These are phyloP conservation scores for Xerus inauris DNA, from an alignment of 2,113 vertebrate species.

Conservation along the genomic window DNA sequence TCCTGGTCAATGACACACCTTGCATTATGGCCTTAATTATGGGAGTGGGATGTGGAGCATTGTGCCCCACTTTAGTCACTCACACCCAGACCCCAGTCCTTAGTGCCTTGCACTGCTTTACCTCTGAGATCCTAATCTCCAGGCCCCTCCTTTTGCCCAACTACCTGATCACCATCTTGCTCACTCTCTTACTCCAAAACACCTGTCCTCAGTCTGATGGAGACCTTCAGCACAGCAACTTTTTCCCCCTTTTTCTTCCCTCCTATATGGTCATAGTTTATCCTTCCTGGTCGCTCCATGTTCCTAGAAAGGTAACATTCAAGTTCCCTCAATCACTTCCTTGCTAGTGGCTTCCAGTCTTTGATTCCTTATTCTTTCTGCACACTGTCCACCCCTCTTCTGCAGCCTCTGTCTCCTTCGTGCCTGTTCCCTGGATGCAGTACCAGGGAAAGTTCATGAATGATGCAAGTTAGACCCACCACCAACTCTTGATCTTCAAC, in stretches of 20 bases:
- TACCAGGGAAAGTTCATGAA: background rate
- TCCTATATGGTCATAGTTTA: background rate
- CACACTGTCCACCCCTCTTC: background rate
- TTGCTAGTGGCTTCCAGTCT: background rate
- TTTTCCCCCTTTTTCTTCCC: background rate
- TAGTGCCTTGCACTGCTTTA: background rate
- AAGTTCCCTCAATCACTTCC: background rate
- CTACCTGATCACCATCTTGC: background rate
- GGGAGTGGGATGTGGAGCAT: background rate
- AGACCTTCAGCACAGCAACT: background rate
- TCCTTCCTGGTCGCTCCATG: background rate
- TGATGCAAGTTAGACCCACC: background rate
- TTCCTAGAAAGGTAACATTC: background rate
- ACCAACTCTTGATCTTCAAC: background rate
- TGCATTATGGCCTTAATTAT: background rate
- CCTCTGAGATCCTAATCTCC: background rate
- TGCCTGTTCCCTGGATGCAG: background rate
- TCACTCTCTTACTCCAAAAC: background rate
- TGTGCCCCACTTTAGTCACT: background rate
- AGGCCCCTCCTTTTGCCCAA: background rate
- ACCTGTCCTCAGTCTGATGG: background rate
- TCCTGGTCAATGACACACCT: background rate
- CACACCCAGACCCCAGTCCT: background rate
- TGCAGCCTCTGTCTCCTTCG: background rate
- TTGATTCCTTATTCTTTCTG: background rate